Evolutionary conservation across 2,888 invertebrate species (phyloP), one percentile per base, ranked within the genome.

Genomic region (Cephus pygmeus): DNA sequence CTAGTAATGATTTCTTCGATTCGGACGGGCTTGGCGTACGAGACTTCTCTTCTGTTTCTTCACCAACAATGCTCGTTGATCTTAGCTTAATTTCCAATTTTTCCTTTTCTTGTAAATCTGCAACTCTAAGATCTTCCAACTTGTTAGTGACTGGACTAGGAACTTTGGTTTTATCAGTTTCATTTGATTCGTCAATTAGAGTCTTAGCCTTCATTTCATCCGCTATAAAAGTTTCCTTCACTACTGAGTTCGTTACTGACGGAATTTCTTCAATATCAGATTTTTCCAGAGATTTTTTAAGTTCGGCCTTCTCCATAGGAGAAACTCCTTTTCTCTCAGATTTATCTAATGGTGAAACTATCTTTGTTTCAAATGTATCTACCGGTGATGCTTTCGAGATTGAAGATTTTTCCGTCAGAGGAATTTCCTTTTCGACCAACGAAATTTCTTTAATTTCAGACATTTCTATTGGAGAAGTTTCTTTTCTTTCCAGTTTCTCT

Each of bases 21-120:
- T 56, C 56, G 23, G 56, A 56, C 23, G 31, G 71, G 23, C 71
- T 71, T 31, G 71, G 31, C 1, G 71, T 71, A 15, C 12, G 71
- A 36, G 71, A 30, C 35, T 77, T 79, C 12, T 78, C 78, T 11
- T 81, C 80, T 3, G 40, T 31, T 71, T 76, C 75, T 12, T 79
- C 80, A 36, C 80, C 77, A 33, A n/a, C 79, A 31, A 76, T 36
- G 15, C 76, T 76, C 1, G 76, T 3, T 31, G 35, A 34, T 71
- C 31, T 12, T 40, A 40, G 11, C 36, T 34, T 36, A 12, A 35
- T 34, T 4, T 71, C 34, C 31, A 31, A 4, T 69, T 40, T 69
- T 40, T 56, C 69, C 4, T 40, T 40, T n/a, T 12, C 23, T n/a
- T 74, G 74, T 30, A 30, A 11, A 23, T 36, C 30, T 30, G n/a